Base-by-base conservation (phyloP, 2,888 invertebrate species). In the Phrixothrix hirtus region DNA sequence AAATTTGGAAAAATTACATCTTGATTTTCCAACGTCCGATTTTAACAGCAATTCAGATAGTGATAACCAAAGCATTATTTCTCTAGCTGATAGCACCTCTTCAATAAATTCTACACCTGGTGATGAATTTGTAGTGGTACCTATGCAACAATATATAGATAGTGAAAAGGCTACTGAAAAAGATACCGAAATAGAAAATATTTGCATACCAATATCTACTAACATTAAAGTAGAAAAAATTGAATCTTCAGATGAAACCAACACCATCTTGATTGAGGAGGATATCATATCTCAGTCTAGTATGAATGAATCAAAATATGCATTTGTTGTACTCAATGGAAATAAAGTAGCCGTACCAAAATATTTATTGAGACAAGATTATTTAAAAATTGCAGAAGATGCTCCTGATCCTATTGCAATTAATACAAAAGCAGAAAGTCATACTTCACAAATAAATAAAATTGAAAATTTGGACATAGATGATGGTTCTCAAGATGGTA, bases 281-380 rank as follows among this genome's bases (percentile, higher is more conserved):
- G 29, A 21, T 9, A 10, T 11, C 27, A 43, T 13, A 3, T 7
- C 12, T 17, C 21, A 4, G 1, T 16, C 11, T 17, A 37, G 1
- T 9, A 12, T 1, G 1, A 13, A 16, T n/a, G 36, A 36, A 21
- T 26, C 36, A 4, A 16, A 66, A 29, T 74, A 65, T 54, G 73
- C 70, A 10, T 71, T 66, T 44, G 63, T 75, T 6, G 58, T 63
- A 21, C 65, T 73, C 12, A 69, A 73, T 34, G 73, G 72, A 2
- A 61, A 69, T 36, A 71, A 69, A 56, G 54, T 71, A 12, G 61
- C 71, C 2, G 65, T 75, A 36, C 72, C 73, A 1, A 73, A 73
- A 56, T 65, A 66, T 44, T 70, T 68, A 37, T 50, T 75, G 10
- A 66, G 69, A 32, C 52, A 64, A 2, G 72, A 72, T 50, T 71